These are phyloP conservation scores for Yponomeuta malinellus DNA, from an alignment of 2,888 invertebrate species.

Conservation along the genomic window DNA sequence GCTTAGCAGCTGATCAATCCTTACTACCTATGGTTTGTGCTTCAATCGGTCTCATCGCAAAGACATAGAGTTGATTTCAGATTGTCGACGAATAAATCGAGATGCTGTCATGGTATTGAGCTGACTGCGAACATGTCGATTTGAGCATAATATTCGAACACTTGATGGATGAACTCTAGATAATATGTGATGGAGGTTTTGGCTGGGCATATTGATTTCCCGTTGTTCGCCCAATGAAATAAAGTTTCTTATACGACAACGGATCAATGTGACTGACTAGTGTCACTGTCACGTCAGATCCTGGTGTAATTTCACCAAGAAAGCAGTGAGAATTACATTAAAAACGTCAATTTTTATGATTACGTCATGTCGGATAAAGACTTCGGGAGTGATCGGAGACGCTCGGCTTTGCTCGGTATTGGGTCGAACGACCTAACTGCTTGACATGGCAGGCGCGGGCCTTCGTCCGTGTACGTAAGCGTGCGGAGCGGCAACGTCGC, in stretches of 20 bases:
- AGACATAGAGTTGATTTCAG: too few species aligned
- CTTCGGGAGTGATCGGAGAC: conserved; percentile 31
- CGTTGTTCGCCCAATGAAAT: not conserved
- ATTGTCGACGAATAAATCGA: too few species aligned
- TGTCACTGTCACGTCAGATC: not conserved
- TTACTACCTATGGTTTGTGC: too few species aligned
- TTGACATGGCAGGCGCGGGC: conserved; percentile 33
- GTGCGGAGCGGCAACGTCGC: conserved; percentile 62
- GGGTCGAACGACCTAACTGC: conserved; percentile 39
- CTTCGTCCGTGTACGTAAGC: conserved; percentile 26
- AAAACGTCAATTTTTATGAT: conserved; percentile 38
- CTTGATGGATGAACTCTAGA: too few species aligned
- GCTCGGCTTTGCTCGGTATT: conserved; percentile 37
- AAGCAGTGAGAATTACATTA: not conserved
- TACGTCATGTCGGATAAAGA: conserved; percentile 25
- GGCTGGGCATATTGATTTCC: not conserved
- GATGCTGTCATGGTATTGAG: too few species aligned
- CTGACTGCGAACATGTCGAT: too few species aligned
- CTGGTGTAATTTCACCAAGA: not conserved
- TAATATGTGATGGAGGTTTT: not conserved
- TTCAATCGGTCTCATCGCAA: too few species aligned
- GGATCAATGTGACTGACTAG: not conserved
- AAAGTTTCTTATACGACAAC: not conserved
- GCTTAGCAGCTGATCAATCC: too few species aligned
- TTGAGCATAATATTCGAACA: too few species aligned